These are phyloP conservation scores for Colletes collaris DNA, from an alignment of 2,888 invertebrate species.

Conservation along the genomic window DNA sequence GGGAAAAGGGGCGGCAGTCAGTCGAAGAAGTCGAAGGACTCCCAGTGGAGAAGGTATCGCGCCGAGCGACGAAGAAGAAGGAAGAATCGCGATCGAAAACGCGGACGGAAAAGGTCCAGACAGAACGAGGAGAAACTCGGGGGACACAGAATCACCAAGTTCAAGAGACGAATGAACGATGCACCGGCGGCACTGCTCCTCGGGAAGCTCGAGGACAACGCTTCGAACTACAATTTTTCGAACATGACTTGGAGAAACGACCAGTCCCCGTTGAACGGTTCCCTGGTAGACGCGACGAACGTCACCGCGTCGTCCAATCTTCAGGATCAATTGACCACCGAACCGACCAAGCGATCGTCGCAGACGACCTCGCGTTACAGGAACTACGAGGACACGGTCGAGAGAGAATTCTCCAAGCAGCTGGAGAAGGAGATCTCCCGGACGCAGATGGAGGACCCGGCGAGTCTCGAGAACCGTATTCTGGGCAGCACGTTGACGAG, in stretches of 20 bases:
- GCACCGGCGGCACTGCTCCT: slow-evolving; percentile 38
- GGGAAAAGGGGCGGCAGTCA: slow-evolving; percentile 30
- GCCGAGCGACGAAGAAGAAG: slow-evolving; percentile 62
- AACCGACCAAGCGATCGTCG: not conserved
- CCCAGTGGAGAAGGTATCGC: slow-evolving; percentile 58
- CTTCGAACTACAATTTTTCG: slow-evolving; percentile 17
- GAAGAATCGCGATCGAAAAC: slow-evolving; percentile 68
- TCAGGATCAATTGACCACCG: slow-evolving; percentile 54
- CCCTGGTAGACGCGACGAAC: not conserved
- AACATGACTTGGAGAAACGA: slow-evolving; percentile 12
- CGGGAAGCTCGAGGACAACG: slow-evolving; percentile 19
- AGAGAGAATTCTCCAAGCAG: slow-evolving; percentile 76
- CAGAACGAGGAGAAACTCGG: slow-evolving; percentile 38
- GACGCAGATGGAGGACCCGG: slow-evolving; percentile 60
- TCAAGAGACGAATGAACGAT: slow-evolving; percentile 55
- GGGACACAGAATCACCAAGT: slow-evolving; percentile 41
- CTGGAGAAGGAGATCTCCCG: slow-evolving; percentile 74
- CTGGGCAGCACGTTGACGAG: slow-evolving; percentile 49
- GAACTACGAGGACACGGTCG: slow-evolving; percentile 68
- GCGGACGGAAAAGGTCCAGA: slow-evolving; percentile 58
- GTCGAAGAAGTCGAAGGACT: slow-evolving; percentile 56
- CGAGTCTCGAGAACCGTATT: slow-evolving; percentile 62
- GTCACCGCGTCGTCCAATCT: slow-evolving; percentile 36
- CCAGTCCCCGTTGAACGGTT: not conserved
- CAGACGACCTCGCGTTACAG: slow-evolving; percentile 52